Evolutionary conservation across 2,888 invertebrate species (phyloP).

Genomic region (Sericinus montela): DNA sequence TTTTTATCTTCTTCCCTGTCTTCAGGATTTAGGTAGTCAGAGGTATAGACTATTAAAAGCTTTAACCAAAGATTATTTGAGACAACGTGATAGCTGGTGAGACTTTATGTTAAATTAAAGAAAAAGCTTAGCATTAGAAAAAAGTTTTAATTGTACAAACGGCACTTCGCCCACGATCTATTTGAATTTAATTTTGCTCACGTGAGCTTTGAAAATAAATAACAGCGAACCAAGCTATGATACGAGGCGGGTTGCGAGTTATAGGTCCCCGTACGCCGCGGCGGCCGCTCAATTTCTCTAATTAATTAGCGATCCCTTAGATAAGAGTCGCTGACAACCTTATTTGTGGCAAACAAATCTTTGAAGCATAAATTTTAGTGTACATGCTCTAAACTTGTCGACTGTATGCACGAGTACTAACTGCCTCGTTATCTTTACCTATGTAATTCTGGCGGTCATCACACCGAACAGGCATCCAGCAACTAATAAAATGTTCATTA

Average conservation of each 20-base stretch:
- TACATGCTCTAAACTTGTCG: slow-evolving; percentile 75
- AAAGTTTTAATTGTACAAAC: too few relatives aligned
- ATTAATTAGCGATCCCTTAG: slow-evolving; percentile 78
- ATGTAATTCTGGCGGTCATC: slow-evolving; percentile 41
- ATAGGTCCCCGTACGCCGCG: slow-evolving; percentile 72
- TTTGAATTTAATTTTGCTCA: slow-evolving; percentile 74
- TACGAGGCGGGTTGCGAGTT: slow-evolving; percentile 76
- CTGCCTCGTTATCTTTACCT: slow-evolving; percentile 37
- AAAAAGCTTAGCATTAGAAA: too few relatives aligned
- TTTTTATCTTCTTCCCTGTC: too few relatives aligned
- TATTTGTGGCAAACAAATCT: slow-evolving; percentile 79
- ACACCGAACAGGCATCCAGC: too few relatives aligned
- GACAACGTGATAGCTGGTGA: too few relatives aligned
- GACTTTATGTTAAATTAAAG: too few relatives aligned
- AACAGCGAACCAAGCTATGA: slow-evolving; percentile 71
- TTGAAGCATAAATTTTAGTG: slow-evolving; percentile 74
- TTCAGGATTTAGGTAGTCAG: too few relatives aligned
- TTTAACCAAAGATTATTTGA: too few relatives aligned
- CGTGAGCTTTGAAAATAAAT: slow-evolving; percentile 77
- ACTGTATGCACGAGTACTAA: slow-evolving; percentile 60
- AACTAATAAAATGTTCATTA: too few relatives aligned
- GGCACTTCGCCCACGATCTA: slow-evolving; percentile 37
- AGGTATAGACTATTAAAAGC: too few relatives aligned
- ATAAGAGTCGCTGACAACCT: slow-evolving; percentile 77
- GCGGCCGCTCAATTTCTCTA: slow-evolving; percentile 78